These are phyloP conservation scores for Augiades crinisus DNA, from an alignment of 2,888 invertebrate genomes.

Conservation along the genomic window DNA sequence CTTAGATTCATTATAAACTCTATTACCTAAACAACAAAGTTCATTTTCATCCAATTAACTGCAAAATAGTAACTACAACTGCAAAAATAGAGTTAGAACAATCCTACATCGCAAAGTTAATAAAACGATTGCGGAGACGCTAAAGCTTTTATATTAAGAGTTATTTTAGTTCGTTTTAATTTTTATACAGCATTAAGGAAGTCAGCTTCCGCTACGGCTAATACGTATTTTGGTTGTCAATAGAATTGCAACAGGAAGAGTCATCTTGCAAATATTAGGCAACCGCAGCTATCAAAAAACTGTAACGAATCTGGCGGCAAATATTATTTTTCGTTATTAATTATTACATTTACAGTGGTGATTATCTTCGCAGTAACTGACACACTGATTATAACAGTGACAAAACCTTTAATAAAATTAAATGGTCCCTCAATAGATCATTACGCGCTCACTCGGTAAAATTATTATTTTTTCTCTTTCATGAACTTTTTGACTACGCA, in stretches of 20 bases:
- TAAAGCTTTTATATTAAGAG: neutral
- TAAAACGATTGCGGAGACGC: neutral
- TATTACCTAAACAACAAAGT: neutral
- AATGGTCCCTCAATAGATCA: too few species aligned
- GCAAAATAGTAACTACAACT: too few species aligned
- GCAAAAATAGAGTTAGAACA: neutral
- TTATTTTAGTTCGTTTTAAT: neutral
- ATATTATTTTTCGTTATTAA: neutral
- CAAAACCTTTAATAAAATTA: too few species aligned
- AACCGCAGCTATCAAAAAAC: slow-evolving; percentile 1
- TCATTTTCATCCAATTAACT: neutral
- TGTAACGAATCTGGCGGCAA: neutral
- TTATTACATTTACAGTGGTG: too few species aligned
- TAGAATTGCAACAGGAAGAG: slow-evolving; percentile 12
- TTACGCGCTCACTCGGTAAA: too few species aligned
- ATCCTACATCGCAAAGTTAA: neutral
- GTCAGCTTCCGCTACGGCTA: slow-evolving; percentile 15
- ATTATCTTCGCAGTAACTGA: neutral
- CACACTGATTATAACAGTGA: too few species aligned
- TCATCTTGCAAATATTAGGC: neutral
- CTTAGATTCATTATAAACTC: neutral
- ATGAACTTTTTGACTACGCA: too few species aligned
- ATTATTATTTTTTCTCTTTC: too few species aligned
- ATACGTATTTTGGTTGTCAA: slow-evolving; percentile 4
- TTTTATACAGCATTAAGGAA: slow-evolving; percentile 3